A percentile compares a stretch with the other conserved stretches of the same genome.
These are phyloP conservation scores for Hemitrygon akajei DNA, from an alignment of 2,797 vertebrate species.

Conservation along the genomic window DNA sequence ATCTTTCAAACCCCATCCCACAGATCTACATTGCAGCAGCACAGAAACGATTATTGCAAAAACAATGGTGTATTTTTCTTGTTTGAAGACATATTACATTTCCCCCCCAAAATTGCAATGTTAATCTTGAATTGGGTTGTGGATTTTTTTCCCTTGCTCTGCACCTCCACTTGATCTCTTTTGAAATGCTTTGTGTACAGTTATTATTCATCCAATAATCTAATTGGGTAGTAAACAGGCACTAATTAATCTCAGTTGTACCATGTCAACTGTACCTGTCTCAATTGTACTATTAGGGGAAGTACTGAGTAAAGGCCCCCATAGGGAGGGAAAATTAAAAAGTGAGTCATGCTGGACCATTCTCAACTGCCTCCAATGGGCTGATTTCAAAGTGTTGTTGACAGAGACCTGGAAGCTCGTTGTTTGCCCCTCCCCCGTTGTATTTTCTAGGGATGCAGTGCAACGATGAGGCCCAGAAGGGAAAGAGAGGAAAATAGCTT, in stretches of 20 bases:
- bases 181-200: background rate
- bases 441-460: background rate
- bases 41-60: too few relatives aligned
- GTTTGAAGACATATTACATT: background rate
- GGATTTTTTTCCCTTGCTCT: background rate
- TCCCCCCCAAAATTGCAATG: background rate
- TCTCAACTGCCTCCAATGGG: background rate
- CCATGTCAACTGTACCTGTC: background rate
- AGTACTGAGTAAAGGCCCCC: background rate
- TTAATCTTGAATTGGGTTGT: background rate
- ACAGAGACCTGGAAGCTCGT: background rate
- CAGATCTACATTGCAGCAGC: background rate
- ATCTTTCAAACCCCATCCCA: background rate
- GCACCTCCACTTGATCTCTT: background rate
- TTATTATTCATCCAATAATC: slow-evolving; percentile 18
- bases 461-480: background rate
- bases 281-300: background rate
- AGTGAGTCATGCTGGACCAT: background rate
- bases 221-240: slow-evolving; percentile 22
- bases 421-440: background rate
- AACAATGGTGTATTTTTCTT: background rate
- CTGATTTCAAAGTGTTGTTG: slow-evolving; percentile 24
- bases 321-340: slow-evolving; percentile 24
- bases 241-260: slow-evolving; percentile 31
- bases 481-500: background rate